Base-by-base conservation (phyloP, 2,888 invertebrate genomes). In the Oscheius sp. region DNA sequence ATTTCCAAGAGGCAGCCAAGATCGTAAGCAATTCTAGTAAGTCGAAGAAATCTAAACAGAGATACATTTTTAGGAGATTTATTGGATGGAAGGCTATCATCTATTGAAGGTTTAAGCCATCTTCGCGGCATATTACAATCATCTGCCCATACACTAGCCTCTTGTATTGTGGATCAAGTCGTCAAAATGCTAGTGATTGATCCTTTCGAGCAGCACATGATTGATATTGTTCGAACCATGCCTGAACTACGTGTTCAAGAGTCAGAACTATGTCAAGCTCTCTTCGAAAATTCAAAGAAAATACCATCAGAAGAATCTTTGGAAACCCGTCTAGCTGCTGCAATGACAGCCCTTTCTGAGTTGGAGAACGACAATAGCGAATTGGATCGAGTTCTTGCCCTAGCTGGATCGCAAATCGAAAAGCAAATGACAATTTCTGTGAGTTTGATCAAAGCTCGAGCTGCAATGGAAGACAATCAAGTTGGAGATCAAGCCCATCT, bases 131-230 rank as follows among this genome's bases (percentile, higher is more conserved):
- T 70, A 34, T 70, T 79, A 33, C 69, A 69, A 27, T 37, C 70
- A 15, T 72, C 73, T n/a, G 46, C 76, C 1, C 58, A 72, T 31
- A 34, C 71, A 20, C 69, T 79, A 5, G 69, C 75, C 31, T 73
- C 76, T 8, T 73, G 72, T 25, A 80, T 84, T 61, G 79, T 82
- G 52, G 73, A 73, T 29, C 73, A 73, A 12, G 68, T 85, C 0
- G 76, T 83, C 6, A 76, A 75, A 39, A 74, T 81, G 46, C 48
- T 83, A 1, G 78, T 84, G 20, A 75, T 80, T 3, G 82, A 83
- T 42, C 84, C 85, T 0, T 85, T 85, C 65, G 85, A 86, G 63
- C 69, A 74, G 34, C 74, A 80, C 64, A 73, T 80, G 55, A 23
- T 78, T 1, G 75, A 73, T 33, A 69, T 79, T 20, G 68, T 80